These are phyloP conservation scores for Cyclina sinensis DNA, from an alignment of 1,140 invertebrate species.

Conservation along the genomic window DNA sequence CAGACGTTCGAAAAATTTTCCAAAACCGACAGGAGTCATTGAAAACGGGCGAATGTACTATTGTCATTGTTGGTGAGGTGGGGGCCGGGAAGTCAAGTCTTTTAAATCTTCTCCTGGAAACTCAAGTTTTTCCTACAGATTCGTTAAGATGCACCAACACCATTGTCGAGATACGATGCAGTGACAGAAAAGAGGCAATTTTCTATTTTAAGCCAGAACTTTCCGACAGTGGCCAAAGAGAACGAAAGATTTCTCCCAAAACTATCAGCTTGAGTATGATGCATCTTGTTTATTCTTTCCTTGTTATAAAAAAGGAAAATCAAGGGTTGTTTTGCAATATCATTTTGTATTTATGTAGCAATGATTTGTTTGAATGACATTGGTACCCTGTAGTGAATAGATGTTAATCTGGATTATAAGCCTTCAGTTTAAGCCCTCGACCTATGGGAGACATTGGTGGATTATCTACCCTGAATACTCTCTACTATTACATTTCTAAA, in stretches of 20 bases:
- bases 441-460: too few species aligned
- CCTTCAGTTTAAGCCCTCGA: too few species aligned
- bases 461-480: too few species aligned
- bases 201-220: conserved; percentile 18
- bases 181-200: conserved; percentile 37
- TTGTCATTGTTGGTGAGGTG: conserved; percentile 43
- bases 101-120: conserved; percentile 23
- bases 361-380: too few species aligned
- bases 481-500: too few species aligned
- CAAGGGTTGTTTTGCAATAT: too few species aligned
- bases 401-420: too few species aligned
- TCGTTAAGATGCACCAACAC: conserved; percentile 50
- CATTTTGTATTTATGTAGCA: too few species aligned
- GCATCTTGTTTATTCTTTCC: too few species aligned
- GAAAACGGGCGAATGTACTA: conserved; percentile 41
- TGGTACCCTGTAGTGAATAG: too few species aligned
- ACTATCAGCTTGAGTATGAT: conserved; percentile 37
- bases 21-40: conserved; percentile 31
- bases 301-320: too few species aligned
- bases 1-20: neutral
- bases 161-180: conserved; percentile 53
- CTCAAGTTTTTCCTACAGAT: conserved; percentile 24
- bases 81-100: conserved; percentile 52
- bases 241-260: conserved; percentile 1
- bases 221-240: conserved; percentile 42